Evolutionary conservation across 2,113 vertebrate species (phyloP).

Genomic region (Oriolus oriolus): DNA sequence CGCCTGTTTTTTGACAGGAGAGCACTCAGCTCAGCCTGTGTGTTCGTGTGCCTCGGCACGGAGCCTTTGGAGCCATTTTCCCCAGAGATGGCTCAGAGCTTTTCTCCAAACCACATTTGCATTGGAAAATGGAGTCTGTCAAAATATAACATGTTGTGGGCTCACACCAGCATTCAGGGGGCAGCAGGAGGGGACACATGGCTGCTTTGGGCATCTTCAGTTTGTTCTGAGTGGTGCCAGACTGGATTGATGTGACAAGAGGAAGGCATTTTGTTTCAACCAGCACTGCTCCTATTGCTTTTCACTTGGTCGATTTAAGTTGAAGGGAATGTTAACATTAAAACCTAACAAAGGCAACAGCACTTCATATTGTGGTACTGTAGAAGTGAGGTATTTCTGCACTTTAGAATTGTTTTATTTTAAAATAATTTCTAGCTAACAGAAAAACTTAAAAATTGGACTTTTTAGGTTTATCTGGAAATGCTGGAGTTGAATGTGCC

Average conservation of each 20-base stretch:
- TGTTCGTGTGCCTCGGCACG: rapidly evolving
- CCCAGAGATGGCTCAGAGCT: neutral
- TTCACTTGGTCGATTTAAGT: neutral
- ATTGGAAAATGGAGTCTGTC: neutral
- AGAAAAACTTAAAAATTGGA: neutral
- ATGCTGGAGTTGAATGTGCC: neutral
- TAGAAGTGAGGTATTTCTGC: neutral
- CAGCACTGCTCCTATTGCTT: neutral
- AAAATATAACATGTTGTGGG: neutral
- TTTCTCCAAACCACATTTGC: neutral
- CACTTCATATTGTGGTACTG: neutral
- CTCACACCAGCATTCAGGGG: neutral
- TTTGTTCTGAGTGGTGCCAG: neutral
- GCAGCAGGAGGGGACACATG: neutral
- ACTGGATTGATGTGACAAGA: neutral
- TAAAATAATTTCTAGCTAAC: neutral
- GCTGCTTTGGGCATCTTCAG: neutral
- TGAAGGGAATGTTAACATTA: neutral
- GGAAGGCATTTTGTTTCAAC: neutral
- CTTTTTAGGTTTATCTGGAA: neutral
- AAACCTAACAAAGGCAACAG: neutral
- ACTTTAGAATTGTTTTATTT: neutral
- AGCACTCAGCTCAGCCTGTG: neutral
- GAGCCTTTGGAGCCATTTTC: neutral
- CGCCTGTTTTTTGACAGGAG: neutral